Percentiles rank a stretch among this genome's conserved stretches.
Evolutionary conservation across 2,113 vertebrate species (phyloP).

Genomic region (Dromiciops gliroides): DNA sequence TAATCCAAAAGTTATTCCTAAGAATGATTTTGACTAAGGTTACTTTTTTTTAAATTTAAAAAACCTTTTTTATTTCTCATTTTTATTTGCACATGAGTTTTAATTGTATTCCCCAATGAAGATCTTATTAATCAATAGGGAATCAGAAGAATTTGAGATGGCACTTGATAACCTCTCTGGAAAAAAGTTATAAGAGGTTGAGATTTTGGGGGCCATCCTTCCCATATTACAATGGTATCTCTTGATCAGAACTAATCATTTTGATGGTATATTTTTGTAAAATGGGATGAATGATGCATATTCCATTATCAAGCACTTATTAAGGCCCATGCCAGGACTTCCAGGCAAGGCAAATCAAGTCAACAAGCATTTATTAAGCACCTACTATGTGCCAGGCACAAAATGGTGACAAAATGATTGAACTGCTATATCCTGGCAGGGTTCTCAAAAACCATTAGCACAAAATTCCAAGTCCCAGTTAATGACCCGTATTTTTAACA

Average conservation of each 20-base stretch:
- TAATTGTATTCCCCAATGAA: not conserved
- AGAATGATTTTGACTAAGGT: not conserved
- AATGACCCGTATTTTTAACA: not conserved
- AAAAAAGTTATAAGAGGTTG: slow-evolving; percentile 9
- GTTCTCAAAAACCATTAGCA: not conserved
- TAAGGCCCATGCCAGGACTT: not conserved
- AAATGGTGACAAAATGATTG: not conserved
- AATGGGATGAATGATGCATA: slow-evolving; percentile 2
- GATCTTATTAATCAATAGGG: not conserved
- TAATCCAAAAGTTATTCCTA: not conserved
- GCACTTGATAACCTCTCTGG: not conserved
- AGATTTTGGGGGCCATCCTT: not conserved
- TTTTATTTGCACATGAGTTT: slow-evolving; percentile 20
- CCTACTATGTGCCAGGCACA: not conserved
- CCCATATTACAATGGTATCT: not conserved
- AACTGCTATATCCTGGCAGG: not conserved
- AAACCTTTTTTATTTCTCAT: not conserved
- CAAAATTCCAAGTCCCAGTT: not conserved
- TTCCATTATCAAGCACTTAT: not conserved
- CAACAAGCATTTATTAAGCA: not conserved
- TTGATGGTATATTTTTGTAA: slow-evolving; percentile 62
- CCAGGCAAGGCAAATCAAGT: not conserved
- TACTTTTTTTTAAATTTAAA: not conserved
- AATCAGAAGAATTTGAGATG: not conserved
- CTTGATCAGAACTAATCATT: slow-evolving; percentile 9